Evolutionary conservation across 1,140 invertebrate genomes (phyloP), one percentile per base, ranked within the genome.

Genomic region (Heliconius hermathena): DNA sequence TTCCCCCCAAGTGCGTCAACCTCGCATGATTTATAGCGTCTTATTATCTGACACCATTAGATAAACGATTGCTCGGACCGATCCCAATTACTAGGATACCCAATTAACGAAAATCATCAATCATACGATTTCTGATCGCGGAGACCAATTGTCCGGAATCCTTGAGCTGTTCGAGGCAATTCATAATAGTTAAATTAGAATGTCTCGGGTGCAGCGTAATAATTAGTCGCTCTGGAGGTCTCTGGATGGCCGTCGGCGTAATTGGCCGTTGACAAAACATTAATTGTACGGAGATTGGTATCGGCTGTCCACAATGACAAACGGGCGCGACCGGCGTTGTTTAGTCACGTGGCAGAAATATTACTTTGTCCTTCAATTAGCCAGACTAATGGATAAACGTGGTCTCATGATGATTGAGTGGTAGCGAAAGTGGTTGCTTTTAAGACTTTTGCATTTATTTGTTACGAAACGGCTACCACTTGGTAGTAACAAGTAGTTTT

Each of bases 21-120:
- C 85, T 84, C 84, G 78, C n/a, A 86, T 91, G 88, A 91, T 91
- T 90, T 89, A 91, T 89, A 83, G 81, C 84, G 83, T 83, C 85
- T 84, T 82, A 89, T 88, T 89, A 90, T 84, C 79, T 73, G 79
- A 74, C 82, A 79, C 81, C 82, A 85, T 85, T 86, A 85, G 87
- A 86, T 88, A 85, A 80, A 85, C 80, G 71, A 71, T 71, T 38
- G 77, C 80, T 73, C 77, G 66, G 76, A 77, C 79, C 71, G 77
- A 83, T 85, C 77, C 83, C 78, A 77, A 85, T 83, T 81, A 81
- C 73, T 38, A 71, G 71, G 80, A 85, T 85, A 83, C 75, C 80
- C 83, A 83, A 87, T 85, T 85, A 85, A 78, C 77, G 41, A 57
- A 76, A n/a, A 60, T 70, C 84, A 89, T 90, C 85, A 84, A 88